Conservation (phyloP, 2,113 vertebrate species). For the Neomonachus schauinslandi region DNA sequence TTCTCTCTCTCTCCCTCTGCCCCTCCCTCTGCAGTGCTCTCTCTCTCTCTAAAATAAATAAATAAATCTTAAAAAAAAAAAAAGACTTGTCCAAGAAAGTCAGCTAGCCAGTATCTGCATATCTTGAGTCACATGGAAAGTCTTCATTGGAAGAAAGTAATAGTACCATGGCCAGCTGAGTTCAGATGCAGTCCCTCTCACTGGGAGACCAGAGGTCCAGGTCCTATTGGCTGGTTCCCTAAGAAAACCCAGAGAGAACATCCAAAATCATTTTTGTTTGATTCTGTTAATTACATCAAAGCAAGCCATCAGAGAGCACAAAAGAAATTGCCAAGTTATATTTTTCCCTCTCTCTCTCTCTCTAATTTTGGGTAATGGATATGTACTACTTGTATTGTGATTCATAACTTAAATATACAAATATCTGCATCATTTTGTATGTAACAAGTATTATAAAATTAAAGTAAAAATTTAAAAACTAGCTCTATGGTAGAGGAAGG, state of each 20-base stretch:
- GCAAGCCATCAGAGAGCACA: not conserved
- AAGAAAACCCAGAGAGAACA: slow-evolving; percentile 8
- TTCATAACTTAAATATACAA: not conserved
- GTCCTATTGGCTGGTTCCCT: not conserved
- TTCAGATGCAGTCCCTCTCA: not conserved
- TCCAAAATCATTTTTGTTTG: not conserved
- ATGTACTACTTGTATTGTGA: not conserved
- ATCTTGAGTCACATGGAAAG: not conserved
- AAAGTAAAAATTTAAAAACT: not conserved
- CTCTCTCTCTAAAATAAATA: not conserved
- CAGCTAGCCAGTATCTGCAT: not conserved
- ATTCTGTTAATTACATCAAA: not conserved
- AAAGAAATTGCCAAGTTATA: not conserved
- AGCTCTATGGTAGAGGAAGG: not conserved
- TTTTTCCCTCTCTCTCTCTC: not conserved
- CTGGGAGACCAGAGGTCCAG: not conserved
- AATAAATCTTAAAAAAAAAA: not conserved
- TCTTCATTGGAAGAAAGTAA: not conserved
- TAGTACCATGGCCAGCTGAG: not conserved
- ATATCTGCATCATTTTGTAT: not conserved
- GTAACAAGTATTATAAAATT: not conserved
- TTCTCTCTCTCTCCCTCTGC: not conserved
- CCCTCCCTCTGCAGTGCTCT: not conserved
- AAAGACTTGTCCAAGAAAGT: not conserved
- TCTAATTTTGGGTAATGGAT: not conserved